Evolutionary conservation across 2,888 invertebrate genomes (phyloP).

Genomic region (Calameuta filiformis): DNA sequence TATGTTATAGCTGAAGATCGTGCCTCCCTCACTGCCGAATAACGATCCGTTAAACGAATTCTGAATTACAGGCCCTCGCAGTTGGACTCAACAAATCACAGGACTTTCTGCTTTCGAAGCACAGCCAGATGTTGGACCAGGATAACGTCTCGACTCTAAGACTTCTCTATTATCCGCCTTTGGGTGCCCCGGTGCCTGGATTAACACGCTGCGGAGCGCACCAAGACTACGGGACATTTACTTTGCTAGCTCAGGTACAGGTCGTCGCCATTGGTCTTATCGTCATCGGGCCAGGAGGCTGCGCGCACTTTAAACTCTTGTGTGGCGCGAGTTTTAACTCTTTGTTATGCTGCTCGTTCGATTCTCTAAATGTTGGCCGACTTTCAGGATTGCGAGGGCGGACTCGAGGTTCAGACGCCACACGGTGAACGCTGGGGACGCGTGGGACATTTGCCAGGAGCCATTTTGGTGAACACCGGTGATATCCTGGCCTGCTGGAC

Average conservation of each 20-base stretch:
- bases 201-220: slow-evolving; percentile 78
- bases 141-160: slow-evolving; percentile 77
- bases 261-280: neutral
- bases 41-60: neutral
- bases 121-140: slow-evolving; percentile 75
- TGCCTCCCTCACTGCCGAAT: neutral
- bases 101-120: slow-evolving; percentile 73
- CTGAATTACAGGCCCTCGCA: slow-evolving; percentile 54
- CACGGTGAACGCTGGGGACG: slow-evolving; percentile 78
- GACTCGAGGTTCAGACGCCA: slow-evolving; percentile 76
- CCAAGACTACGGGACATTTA: slow-evolving; percentile 81
- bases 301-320: too few species aligned
- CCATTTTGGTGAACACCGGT: slow-evolving; percentile 81
- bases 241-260: slow-evolving; percentile 72
- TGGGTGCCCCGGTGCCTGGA: slow-evolving; percentile 59
- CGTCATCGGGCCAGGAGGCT: neutral
- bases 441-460: slow-evolving; percentile 80
- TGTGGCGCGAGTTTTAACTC: too few species aligned
- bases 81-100: slow-evolving; percentile 71
- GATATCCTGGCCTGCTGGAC: slow-evolving; percentile 83
- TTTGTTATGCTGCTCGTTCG: neutral
- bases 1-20: neutral
- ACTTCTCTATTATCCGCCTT: slow-evolving; percentile 78
- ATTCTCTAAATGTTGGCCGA: neutral
- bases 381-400: slow-evolving; percentile 78